These are phyloP conservation scores for Abscondita cerata DNA, from an alignment of 2,888 invertebrate genomes.

Conservation along the genomic window DNA sequence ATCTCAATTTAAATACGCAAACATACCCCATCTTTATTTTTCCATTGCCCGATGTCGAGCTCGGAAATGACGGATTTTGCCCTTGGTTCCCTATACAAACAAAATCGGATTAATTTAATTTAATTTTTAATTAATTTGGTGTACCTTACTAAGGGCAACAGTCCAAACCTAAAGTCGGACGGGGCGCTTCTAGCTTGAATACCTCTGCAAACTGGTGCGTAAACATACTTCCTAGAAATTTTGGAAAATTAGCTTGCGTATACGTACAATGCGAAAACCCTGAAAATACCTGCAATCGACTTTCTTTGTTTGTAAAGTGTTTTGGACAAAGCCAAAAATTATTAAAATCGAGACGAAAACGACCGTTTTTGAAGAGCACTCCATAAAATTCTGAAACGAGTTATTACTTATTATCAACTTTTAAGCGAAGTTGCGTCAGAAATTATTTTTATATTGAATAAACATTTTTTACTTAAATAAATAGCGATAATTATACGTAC, in stretches of 20 bases:
- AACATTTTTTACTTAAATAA: not conserved
- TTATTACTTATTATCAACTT: not conserved
- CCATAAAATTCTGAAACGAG: slow-evolving; percentile 27
- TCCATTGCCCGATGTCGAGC: slow-evolving; percentile 18
- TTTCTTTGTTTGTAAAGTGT: slow-evolving; percentile 30
- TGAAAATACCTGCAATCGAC: slow-evolving; percentile 37
- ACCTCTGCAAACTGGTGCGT: slow-evolving; percentile 45
- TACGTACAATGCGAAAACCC: not conserved
- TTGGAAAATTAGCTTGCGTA: not conserved
- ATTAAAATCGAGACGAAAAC: slow-evolving; percentile 12
- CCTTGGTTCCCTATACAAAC: slow-evolving; percentile 15
- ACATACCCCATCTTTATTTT: slow-evolving; percentile 23
- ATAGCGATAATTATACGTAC: not conserved
- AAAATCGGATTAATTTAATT: no score
- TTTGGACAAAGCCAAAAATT: slow-evolving; percentile 11
- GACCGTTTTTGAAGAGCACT: slow-evolving; percentile 12
- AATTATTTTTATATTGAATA: slow-evolving; percentile 6
- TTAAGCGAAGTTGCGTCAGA: slow-evolving; percentile 16
- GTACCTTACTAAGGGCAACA: no score
- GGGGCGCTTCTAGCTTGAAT: slow-evolving; percentile 40
- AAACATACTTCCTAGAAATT: slow-evolving; percentile 42
- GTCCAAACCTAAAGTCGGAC: not conserved
- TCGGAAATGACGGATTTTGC: slow-evolving; percentile 7
- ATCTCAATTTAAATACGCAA: not conserved
- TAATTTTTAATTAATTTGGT: no score